A percentile compares a stretch with the other conserved stretches of the same genome.
phyloP scores from a whole-genome alignment of 2,888 invertebrate genomes.

The Chelonus formosanus region DNA sequence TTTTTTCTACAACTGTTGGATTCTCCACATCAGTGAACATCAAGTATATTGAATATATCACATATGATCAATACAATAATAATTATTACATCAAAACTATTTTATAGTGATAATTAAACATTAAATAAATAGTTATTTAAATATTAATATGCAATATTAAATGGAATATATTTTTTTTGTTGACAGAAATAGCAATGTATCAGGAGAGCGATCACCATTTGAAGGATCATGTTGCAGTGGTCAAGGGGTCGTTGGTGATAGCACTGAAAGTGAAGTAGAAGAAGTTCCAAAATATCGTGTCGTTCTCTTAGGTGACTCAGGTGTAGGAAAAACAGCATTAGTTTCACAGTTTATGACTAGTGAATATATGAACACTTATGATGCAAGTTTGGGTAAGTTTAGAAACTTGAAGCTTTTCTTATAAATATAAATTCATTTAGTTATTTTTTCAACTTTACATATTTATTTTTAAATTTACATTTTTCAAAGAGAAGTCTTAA shows the following conservation, averaged over 20 bases:
- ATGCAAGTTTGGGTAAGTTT: slow-evolving; percentile 84
- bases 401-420: neutral
- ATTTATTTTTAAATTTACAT: too few species aligned
- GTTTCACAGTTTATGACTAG: slow-evolving; percentile 95
- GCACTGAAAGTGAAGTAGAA: slow-evolving; percentile 72
- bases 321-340: slow-evolving; percentile 90
- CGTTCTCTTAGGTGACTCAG: slow-evolving; percentile 83
- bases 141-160: too few species aligned
- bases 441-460: neutral
- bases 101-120: too few species aligned
- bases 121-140: too few species aligned
- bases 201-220: slow-evolving; percentile 81
- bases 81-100: too few species aligned
- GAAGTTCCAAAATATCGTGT: slow-evolving; percentile 81
- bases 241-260: slow-evolving; percentile 72
- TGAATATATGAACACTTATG: slow-evolving; percentile 95
- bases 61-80: too few species aligned
- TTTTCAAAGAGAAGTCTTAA: too few species aligned
- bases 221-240: slow-evolving; percentile 87
- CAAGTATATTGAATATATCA: too few species aligned
- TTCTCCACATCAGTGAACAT: too few species aligned
- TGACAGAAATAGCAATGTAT: slow-evolving; percentile 74
- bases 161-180: too few species aligned
- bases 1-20: too few species aligned
- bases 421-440: slow-evolving; percentile 1